Base-by-base conservation (phyloP, 2,888 invertebrate species). In the Epinotia nisella region DNA sequence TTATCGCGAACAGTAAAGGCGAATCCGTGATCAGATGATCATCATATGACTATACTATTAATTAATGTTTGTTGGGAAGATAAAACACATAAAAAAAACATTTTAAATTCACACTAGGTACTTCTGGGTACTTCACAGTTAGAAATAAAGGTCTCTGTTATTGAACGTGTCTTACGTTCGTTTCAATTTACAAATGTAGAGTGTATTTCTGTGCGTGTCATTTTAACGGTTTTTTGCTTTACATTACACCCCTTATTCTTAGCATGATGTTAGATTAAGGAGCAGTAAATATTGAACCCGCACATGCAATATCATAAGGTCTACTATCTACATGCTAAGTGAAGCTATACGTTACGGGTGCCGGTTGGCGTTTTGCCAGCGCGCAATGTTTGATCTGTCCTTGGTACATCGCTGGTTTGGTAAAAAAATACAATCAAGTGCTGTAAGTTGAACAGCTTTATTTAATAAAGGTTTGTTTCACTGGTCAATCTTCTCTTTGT, bases 281-380 rank as follows among this genome's bases (percentile, higher is more conserved):
- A 56, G 55, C 62, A 39, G 39, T 73, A 64, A 58, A 64, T 68
- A n/a, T 49, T 10, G 21, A 41, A 29, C 19, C 41, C 55, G 62
- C 35, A 41, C 35, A 53, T 59, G 62, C 35, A 73, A 68, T 73
- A 73, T 45, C 62, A 41, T 68, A 51, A 61, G 68, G 39, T 56
- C 21, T 51, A 41, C 39, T 11, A 68, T 72, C 49, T 64, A 73
- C 56, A 73, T 73, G 68, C 58, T 64, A 68, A 68, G 72, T 68
- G 68, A 68, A 68, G 68, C 67, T 64, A 73, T 68, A 73, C 72
- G 62, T 73, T 62, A 68, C 62, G 45, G 71, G 24, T 29, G 39
- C 58, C 29, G 51, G 58, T 62, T 73, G 72, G 72, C 72, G 35
- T 13, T 2, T 51, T n/a, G 72, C 72, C 72, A 73, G 58, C 56